Evolutionary conservation across 2,888 invertebrate genomes (phyloP), one percentile per base, ranked within the genome.

Genomic region (Aspidiotus rigidus): DNA sequence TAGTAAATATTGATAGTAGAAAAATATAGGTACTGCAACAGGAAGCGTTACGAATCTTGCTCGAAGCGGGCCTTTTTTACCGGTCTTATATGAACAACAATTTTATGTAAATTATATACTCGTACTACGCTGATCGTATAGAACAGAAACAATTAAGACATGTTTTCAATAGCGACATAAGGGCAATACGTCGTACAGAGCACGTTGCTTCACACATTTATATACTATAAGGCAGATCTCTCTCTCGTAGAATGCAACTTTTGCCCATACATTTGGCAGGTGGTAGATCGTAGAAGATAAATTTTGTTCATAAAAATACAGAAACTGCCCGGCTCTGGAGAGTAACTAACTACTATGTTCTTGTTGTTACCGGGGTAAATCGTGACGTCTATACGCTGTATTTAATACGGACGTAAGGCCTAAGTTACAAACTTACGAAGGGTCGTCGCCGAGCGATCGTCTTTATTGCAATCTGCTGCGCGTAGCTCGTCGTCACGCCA

Each of bases 231-330:
- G 28, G 28, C 28, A 28, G 28, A 28, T 28, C 28, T 28, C 28
- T 28, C 28, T 28, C 28, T 28, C 1, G n/a, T 49, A 49, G 1
- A n/a, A 49, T 49, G n/a, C 49, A 49, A 49, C 49, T 49, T 49
- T 49, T 49, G 10, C n/a, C 49, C 49, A 49, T 49, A 49, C 49
- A n/a, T 49, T 49, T n/a, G 49, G 49, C 49, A 49, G 49, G 49
- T 49, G 49, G 49, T 49, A 49, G 49, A 49, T 49, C n/a, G n/a
- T n/a, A 49, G 49, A 49, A 49, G 49, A 49, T 49, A 49, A 49
- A 49, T 49, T 49, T 49, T n/a, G 49, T 49, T 13, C n/a, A 49
- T n/a, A n/a, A 13, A 49, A 49, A 49, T 13, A 49, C 10, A 49
- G n/a, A 49, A 49, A 49, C 28, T 28, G 28, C 28, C 28, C 28